Percentiles rank a stretch among this genome's conserved stretches.
These are phyloP conservation scores for Metopolophium dirhodum DNA, from an alignment of 1,140 invertebrate species.

Conservation along the genomic window DNA sequence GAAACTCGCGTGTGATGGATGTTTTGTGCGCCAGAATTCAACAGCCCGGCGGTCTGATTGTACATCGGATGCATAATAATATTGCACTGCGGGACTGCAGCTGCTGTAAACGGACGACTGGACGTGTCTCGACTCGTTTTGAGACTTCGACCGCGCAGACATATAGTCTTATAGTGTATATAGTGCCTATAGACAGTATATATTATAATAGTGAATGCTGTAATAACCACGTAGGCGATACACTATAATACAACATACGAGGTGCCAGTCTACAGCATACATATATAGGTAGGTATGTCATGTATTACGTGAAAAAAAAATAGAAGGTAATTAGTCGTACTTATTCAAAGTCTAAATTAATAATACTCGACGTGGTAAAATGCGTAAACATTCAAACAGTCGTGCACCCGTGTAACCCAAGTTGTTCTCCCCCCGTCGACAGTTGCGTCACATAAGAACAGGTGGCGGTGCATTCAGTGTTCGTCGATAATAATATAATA, in stretches of 20 bases:
- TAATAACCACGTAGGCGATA: neutral
- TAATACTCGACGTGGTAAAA: neutral
- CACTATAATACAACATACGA: neutral
- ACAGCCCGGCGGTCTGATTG: neutral
- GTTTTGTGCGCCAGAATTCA: neutral
- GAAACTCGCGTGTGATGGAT: neutral
- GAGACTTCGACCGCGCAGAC: neutral
- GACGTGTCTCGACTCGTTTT: neutral
- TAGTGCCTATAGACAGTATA: neutral
- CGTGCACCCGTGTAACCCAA: constrained; percentile 2
- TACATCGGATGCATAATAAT: neutral
- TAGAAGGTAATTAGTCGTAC: neutral
- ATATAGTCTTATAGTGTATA: neutral
- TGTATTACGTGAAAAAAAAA: constrained; percentile 12
- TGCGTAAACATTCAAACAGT: neutral
- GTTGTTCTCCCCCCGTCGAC: neutral
- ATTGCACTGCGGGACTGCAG: neutral
- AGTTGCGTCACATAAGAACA: neutral
- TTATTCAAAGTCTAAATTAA: constrained; percentile 14
- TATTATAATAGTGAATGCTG: neutral
- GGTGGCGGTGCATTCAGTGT: neutral
- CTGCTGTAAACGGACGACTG: neutral
- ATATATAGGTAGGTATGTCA: neutral
- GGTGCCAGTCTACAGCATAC: neutral
- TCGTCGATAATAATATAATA: constrained; percentile 3